phyloP scores from a whole-genome alignment of 2,113 vertebrate genomes.

The Megaptera novaeangliae region DNA sequence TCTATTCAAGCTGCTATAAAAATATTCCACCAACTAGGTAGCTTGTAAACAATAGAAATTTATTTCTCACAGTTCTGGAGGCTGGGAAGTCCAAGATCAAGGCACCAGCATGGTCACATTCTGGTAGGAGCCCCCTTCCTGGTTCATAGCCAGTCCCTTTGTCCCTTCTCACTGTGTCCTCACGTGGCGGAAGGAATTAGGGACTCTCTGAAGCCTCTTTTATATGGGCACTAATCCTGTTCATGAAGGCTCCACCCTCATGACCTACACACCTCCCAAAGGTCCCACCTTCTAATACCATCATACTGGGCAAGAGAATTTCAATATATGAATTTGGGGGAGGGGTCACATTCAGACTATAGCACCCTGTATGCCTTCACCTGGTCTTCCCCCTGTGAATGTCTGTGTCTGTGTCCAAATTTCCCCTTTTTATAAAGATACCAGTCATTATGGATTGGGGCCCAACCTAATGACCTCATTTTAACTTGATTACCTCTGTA shows the following conservation, averaged over 20 bases:
- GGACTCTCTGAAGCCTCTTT: background rate
- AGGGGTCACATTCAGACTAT: too few relatives aligned
- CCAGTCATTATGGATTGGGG: background rate
- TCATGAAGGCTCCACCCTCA: background rate
- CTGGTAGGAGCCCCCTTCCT: background rate
- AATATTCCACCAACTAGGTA: background rate
- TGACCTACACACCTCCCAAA: background rate
- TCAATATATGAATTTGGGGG: background rate
- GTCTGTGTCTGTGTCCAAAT: background rate
- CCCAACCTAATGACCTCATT: background rate
- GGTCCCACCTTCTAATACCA: background rate
- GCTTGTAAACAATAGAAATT: background rate
- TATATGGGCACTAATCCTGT: background rate
- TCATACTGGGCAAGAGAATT: background rate
- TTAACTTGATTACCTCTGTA: background rate
- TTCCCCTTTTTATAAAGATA: background rate
- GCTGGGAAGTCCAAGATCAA: background rate
- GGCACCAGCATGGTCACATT: background rate
- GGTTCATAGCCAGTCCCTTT: background rate
- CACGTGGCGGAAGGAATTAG: background rate
- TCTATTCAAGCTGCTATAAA: background rate
- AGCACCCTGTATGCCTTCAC: background rate
- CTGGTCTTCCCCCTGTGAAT: background rate
- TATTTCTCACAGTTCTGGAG: background rate
- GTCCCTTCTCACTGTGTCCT: background rate